Evolutionary conservation across 2,888 invertebrate genomes (phyloP).

Genomic region (Odontomyia ornata): DNA sequence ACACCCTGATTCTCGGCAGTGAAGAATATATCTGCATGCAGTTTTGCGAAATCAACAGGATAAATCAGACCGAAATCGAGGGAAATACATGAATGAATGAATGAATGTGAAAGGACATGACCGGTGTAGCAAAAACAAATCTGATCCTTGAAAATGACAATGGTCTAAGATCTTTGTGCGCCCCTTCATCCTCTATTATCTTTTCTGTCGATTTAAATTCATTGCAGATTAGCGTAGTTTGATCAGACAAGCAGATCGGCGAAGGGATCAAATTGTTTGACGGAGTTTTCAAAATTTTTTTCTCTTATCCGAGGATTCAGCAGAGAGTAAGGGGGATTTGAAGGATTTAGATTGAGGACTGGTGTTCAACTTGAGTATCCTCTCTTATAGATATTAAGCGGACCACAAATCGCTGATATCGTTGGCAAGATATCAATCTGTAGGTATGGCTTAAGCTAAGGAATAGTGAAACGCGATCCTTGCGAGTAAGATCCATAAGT

Average conservation of each 20-base stretch:
- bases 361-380: neutral
- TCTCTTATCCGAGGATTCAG: too few relatives aligned
- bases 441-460: neutral
- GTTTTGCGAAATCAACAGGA: slow-evolving; percentile 43
- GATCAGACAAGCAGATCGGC: slow-evolving; percentile 50
- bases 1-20: neutral
- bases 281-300: neutral
- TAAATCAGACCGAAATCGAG: slow-evolving; percentile 9
- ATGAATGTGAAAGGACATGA: slow-evolving; percentile 15
- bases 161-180: slow-evolving; percentile 37
- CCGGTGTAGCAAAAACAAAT: slow-evolving; percentile 48
- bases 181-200: slow-evolving; percentile 23
- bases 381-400: neutral
- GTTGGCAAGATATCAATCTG: neutral
- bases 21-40: neutral
- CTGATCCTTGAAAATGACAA: slow-evolving; percentile 50
- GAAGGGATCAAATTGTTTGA: slow-evolving; percentile 21
- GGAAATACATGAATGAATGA: neutral
- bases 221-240: slow-evolving; percentile 51
- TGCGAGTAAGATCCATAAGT: too few relatives aligned
- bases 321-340: neutral
- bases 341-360: neutral
- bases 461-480: too few relatives aligned
- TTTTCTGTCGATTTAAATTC: slow-evolving; percentile 49
- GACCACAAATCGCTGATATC: slow-evolving; percentile 4